Conservation (phyloP, 2,113 vertebrate species). For the Prietella phreatophila region DNA sequence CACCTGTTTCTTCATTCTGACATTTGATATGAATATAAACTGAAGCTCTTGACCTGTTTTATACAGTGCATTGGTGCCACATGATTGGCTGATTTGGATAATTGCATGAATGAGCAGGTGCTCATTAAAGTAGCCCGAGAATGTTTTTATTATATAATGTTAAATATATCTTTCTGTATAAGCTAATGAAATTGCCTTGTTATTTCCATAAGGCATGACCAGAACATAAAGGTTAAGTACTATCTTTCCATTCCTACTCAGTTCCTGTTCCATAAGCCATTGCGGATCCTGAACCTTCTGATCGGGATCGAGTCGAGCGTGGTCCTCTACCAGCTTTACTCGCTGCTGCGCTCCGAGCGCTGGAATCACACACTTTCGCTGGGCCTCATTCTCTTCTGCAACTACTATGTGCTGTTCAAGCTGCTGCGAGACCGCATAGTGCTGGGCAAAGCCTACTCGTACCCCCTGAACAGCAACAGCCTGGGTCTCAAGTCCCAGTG, state of each 20-base stretch:
- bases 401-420: constrained; percentile 98
- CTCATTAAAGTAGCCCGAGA: not conserved
- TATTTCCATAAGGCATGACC: not conserved
- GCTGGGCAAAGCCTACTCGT: constrained; percentile 93
- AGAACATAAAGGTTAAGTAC: not conserved
- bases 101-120: not conserved
- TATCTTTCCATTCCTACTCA: constrained; percentile 57
- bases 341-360: constrained; percentile 92
- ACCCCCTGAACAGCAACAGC: constrained; percentile 81
- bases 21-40: not conserved
- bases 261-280: constrained; percentile 96
- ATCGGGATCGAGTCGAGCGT: constrained; percentile 95
- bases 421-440: constrained; percentile 95
- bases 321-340: constrained; percentile 96
- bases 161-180: not conserved
- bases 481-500: constrained; percentile 91
- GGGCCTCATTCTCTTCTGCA: constrained; percentile 98
- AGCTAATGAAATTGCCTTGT: not conserved
- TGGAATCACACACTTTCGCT: constrained; percentile 99
- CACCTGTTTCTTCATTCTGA: not conserved
- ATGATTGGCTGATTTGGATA: not conserved
- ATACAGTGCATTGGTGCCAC: not conserved
- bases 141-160: not conserved
- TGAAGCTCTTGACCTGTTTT: not conserved
- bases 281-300: constrained; percentile 96